Evolutionary conservation across 2,797 vertebrate species (phyloP), one percentile per base, ranked within the genome.

Genomic region (Catharus ustulatus): DNA sequence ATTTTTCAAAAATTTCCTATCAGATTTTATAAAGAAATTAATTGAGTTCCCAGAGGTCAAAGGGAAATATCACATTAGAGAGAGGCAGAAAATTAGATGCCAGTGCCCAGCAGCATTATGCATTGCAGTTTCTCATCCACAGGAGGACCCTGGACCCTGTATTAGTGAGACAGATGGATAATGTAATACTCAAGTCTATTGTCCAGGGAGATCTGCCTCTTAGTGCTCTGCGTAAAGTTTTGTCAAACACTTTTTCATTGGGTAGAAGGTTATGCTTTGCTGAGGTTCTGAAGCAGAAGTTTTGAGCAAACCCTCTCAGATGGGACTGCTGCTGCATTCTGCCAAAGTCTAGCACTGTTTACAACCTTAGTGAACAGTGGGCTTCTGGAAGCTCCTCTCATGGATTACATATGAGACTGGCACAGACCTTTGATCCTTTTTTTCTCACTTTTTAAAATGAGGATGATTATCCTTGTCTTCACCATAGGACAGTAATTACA

Each of bases 141-240:
- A 55, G 66, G 42, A 95, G 54, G 61, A 95, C 21, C 14, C 30
- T 16, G 66, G 63, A 92, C 24, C 15, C 32, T 21, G 5, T 45
- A 59, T 92, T 94, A 89, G 23, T 45, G 52, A 95, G 83, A 78
- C 22, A 62, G 11, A 23, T 96, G 82, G 84, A 72, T 88, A 84
- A 91, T 19, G 9, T 29, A 76, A 88, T 43, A 59, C 10, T 76
- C 1, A 0, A 61, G 38, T 30, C 40, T 87, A 9, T 63, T 71
- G 46, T 69, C 54, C 57, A 85, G 29, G 30, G 48, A 94, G 46
- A 95, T 10, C 49, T 38, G 4, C 46, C 75, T 66, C 42, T 68
- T 45, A 77, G 24, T 61, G n/a, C 43, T 91, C 58, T 93, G 34
- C 75, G 51, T 66, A 59, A 91, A 63, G 13, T 74, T 95, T 89